A percentile compares a stretch with the other conserved stretches of the same genome.
phyloP scores from a whole-genome alignment of 2,113 vertebrate genomes.

The Pungitius pungitius region DNA sequence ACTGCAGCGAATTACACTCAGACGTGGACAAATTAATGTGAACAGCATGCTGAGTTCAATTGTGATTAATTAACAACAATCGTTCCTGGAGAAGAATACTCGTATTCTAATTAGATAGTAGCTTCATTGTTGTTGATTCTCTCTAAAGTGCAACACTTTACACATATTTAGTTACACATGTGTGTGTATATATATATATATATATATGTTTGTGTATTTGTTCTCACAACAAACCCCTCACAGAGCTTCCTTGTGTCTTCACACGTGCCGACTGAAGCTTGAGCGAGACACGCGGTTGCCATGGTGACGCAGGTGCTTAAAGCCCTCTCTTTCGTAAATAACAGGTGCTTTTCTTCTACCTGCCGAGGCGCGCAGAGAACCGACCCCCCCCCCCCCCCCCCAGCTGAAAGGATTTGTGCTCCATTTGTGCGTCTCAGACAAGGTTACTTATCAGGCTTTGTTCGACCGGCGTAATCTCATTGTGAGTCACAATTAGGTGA shows the following conservation, averaged over 20 bases:
- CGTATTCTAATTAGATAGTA: not conserved
- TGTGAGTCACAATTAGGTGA: constrained; percentile 71
- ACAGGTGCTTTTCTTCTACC: not conserved
- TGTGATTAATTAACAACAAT: not conserved
- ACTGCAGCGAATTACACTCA: not conserved
- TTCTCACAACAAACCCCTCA: too few species aligned
- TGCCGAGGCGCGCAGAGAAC: not conserved
- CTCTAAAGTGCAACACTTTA: too few species aligned
- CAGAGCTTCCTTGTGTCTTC: too few species aligned
- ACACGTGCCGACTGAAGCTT: not conserved
- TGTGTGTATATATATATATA: not conserved
- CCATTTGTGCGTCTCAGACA: constrained; percentile 71
- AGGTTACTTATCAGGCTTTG: constrained; percentile 73
- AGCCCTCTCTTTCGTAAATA: constrained; percentile 16
- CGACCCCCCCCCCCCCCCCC: constrained; percentile 27
- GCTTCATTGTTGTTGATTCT: not conserved
- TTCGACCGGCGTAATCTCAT: constrained; percentile 72
- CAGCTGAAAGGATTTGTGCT: constrained; percentile 71
- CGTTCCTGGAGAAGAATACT: not conserved
- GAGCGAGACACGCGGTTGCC: constrained; percentile 29
- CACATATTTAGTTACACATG: too few species aligned
- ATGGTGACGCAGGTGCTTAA: constrained; percentile 33
- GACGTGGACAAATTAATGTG: not conserved
- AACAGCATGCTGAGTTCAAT: not conserved
- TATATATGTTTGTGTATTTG: too few species aligned